phyloP scores from a whole-genome alignment of 2,797 vertebrate species.

The Onychomys leucogaster region DNA sequence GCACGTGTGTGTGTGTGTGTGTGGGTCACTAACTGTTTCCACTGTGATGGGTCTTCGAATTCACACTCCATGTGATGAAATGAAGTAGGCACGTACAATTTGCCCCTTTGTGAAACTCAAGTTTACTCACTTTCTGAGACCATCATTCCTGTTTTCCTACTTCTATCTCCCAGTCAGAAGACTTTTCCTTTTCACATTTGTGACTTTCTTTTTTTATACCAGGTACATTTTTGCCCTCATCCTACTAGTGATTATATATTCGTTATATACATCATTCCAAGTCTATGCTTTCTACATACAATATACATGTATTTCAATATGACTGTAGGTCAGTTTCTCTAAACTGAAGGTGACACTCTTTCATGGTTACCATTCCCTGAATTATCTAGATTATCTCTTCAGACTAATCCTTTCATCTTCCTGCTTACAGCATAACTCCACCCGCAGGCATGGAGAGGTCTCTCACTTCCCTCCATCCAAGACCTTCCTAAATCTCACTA shows the following conservation, averaged over 20 bases:
- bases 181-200: neutral
- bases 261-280: neutral
- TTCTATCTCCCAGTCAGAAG: neutral
- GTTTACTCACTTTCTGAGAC: neutral
- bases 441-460: neutral
- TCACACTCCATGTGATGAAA: neutral
- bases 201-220: neutral
- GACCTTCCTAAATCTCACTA: neutral
- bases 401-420: neutral
- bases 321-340: neutral
- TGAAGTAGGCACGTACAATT: neutral
- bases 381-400: neutral
- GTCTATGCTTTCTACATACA: neutral
- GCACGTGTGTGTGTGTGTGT: neutral
- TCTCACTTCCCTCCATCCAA: neutral
- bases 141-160: neutral
- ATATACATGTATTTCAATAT: neutral
- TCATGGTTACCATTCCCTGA: neutral
- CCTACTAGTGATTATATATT: neutral
- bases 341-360: neutral
- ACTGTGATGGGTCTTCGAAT: neutral
- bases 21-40: neutral
- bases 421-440: neutral
- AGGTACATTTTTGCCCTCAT: neutral
- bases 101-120: neutral